Percentiles rank a stretch among this genome's conserved stretches.
phyloP scores from a whole-genome alignment of 2,113 vertebrate species.

The Dasyprocta punctata region DNA sequence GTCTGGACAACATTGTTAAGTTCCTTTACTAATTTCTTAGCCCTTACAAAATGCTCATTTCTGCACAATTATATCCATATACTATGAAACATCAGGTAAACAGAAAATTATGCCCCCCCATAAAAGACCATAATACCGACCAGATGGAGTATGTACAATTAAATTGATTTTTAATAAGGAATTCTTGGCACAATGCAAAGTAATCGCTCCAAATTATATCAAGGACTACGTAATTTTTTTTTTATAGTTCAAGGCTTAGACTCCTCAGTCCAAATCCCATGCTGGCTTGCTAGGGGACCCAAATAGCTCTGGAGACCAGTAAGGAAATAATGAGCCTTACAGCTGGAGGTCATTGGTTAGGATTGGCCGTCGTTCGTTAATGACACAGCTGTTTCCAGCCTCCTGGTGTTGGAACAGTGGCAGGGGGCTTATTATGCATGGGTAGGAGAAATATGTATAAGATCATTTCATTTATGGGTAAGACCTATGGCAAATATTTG shows the following conservation, averaged over 20 bases:
- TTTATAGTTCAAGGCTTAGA: constrained; percentile 75
- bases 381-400: constrained; percentile 59
- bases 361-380: constrained; percentile 69
- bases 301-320: constrained; percentile 63
- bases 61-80: constrained; percentile 46
- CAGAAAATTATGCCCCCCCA: background rate
- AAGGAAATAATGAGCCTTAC: constrained; percentile 77
- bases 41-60: constrained; percentile 31
- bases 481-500: constrained; percentile 61
- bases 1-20: constrained; percentile 48
- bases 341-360: constrained; percentile 67
- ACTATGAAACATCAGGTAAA: constrained; percentile 65
- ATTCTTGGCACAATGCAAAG: constrained; percentile 77
- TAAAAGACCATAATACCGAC: constrained; percentile 73
- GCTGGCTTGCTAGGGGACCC: constrained; percentile 40
- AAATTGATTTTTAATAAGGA: constrained; percentile 81
- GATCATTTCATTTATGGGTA: constrained; percentile 68
- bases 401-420: constrained; percentile 60
- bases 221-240: constrained; percentile 73
- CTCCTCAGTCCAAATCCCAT: constrained; percentile 61
- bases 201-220: constrained; percentile 78
- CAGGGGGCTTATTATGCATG: constrained; percentile 55
- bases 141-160: constrained; percentile 77
- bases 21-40: constrained; percentile 55
- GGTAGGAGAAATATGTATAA: constrained; percentile 70